A percentile compares a stretch with the other conserved stretches of the same genome.
phyloP scores from a whole-genome alignment of 2,888 invertebrate species.

The Opisthograptis luteolata region DNA sequence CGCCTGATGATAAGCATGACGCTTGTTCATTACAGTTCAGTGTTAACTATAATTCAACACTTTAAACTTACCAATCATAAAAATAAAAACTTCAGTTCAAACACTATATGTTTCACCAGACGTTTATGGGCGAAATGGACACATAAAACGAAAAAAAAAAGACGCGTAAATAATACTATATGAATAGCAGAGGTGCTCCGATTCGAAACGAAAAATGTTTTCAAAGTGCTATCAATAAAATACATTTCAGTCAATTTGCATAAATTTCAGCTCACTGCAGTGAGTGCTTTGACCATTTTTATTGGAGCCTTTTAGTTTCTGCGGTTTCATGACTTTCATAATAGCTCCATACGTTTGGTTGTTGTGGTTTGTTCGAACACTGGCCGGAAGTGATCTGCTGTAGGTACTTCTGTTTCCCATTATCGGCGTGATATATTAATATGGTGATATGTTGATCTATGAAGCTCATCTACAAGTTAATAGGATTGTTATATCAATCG shows the following conservation, averaged over 20 bases:
- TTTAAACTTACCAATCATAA: no score
- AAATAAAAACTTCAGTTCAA: no score
- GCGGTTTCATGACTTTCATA: constrained; percentile 51
- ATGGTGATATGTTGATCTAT: no score
- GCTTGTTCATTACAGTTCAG: no score
- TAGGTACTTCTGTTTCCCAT: background rate
- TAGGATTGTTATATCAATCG: background rate
- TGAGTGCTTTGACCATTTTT: constrained; percentile 67
- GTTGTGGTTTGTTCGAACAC: constrained; percentile 31
- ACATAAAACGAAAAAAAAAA: no score
- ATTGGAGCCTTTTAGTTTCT: constrained; percentile 63
- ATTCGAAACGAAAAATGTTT: constrained; percentile 64
- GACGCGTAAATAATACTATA: constrained; percentile 10
- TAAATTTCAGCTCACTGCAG: constrained; percentile 64
- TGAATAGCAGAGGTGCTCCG: constrained; percentile 40
- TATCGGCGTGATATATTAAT: no score
- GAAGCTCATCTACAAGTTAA: constrained; percentile 1
- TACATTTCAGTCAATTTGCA: constrained; percentile 73
- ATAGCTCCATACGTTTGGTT: constrained; percentile 30
- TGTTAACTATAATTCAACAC: no score
- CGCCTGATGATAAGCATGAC: no score
- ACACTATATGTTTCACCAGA: no score
- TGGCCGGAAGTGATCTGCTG: background rate
- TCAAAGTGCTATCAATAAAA: constrained; percentile 70
- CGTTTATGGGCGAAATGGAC: no score